Conservation (phyloP, 2,888 invertebrate species). For the Troilus luridus region DNA sequence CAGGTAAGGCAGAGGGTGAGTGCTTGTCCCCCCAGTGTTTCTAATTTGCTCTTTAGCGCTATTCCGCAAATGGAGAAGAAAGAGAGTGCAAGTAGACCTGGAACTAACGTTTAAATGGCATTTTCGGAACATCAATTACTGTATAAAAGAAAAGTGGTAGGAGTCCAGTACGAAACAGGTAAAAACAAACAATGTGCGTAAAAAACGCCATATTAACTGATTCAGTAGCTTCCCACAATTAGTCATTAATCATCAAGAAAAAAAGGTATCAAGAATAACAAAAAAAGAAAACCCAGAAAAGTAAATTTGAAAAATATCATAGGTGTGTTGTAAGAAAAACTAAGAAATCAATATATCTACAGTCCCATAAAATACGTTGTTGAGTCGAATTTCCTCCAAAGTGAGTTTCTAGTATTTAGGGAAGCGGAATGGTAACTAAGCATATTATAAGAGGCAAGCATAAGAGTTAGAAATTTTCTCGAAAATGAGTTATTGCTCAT, state of each 20-base stretch:
- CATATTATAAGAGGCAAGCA: no score
- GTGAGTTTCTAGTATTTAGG: no score
- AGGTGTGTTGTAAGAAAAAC: no score
- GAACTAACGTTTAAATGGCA: conserved; percentile 16
- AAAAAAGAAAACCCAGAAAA: not conserved
- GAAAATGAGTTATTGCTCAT: no score
- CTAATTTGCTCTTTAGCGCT: not conserved
- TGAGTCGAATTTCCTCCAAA: no score
- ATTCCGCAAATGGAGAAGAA: not conserved
- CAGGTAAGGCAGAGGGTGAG: not conserved
- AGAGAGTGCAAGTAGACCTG: not conserved
- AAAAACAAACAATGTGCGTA: not conserved
- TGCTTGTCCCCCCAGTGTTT: not conserved
- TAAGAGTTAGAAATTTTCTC: no score
- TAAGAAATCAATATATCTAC: no score
- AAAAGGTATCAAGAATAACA: no score
- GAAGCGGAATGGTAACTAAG: no score
- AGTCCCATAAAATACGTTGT: no score
- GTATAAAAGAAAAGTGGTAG: not conserved
- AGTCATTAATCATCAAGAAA: no score
- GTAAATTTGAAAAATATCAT: no score
- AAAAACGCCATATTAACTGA: not conserved
- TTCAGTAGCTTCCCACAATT: not conserved
- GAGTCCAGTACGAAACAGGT: not conserved
- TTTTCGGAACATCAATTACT: not conserved